Base-by-base conservation (phyloP, 2,888 invertebrate species). In the Apamea anceps region DNA sequence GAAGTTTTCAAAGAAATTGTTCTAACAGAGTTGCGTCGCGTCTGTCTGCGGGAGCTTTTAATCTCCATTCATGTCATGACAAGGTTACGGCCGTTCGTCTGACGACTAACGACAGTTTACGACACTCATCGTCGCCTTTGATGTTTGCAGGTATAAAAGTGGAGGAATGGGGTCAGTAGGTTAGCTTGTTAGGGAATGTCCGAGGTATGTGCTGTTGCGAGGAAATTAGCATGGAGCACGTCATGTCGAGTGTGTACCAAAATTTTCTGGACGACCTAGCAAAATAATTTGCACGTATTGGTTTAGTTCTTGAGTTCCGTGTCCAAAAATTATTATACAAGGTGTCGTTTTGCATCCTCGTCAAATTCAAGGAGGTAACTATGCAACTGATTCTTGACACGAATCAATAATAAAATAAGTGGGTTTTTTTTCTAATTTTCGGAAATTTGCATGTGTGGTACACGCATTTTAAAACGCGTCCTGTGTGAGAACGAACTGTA, bases 41-140 rank as follows among this genome's bases (percentile, higher is more conserved):
- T n/a, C n/a, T 60, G n/a, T n/a, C 57, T n/a, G n/a, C 57, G 57
- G n/a, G 57, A 57, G 25, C 1, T n/a, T 12, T n/a, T 68, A 72
- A 84, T 77, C 65, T 76, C 32, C 62, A 65, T 57, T 80, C 51
- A 32, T 57, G 57, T 45, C 70, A 6, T 42, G 67, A 72, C 85
- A 85, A 84, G 81, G 85, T 84, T 85, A 85, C 37, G 78, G 84
- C 71, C 81, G 54, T 62, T 48, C 10, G 37, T n/a, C 28, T 63
- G 48, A 66, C 54, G 15, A 51, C 28, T 75, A 81, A 70, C 65
- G 82, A 81, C 78, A 72, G 73, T 74, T 76, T 77, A 81, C 67
- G 78, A 48, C 84, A 74, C 77, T 81, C 71, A 71, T 62, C 81
- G 66, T 51, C 63, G 32, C 42, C 77, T 85, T 85, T 85, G 82